Percentiles rank a stretch among this genome's conserved stretches.
These are phyloP conservation scores for Oligia strigilis DNA, from an alignment of 2,888 invertebrate genomes.

Conservation along the genomic window DNA sequence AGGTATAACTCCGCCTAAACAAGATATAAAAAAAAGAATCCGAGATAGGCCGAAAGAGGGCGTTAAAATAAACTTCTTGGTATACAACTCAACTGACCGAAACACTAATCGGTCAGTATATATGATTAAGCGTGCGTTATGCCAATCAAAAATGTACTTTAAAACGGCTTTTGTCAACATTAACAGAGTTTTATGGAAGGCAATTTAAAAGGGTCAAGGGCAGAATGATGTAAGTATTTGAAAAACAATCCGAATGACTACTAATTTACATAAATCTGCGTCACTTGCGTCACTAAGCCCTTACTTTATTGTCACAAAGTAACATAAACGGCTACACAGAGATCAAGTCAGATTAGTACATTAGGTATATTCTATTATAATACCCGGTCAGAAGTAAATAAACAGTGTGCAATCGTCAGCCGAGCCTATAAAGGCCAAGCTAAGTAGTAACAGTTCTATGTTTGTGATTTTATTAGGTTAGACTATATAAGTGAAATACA, in stretches of 20 bases:
- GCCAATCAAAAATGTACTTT: background rate
- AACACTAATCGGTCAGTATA: no score
- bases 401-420: conserved; percentile 46
- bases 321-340: background rate
- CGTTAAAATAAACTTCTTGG: no score
- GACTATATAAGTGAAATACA: background rate
- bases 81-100: no score
- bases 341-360: background rate
- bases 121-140: no score
- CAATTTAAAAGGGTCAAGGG: no score
- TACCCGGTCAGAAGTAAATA: conserved; percentile 8
- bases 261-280: background rate
- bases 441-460: no score
- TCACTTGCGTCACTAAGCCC: background rate
- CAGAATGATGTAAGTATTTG: background rate
- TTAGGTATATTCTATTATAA: conserved; percentile 12
- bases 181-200: background rate
- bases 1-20: no score
- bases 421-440: conserved; percentile 29
- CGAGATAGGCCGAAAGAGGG: no score
- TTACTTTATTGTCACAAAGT: background rate
- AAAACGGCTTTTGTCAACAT: background rate
- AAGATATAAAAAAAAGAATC: no score
- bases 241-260: background rate
- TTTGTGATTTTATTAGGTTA: conserved; percentile 22